phyloP scores from a whole-genome alignment of 2,888 invertebrate species.

The Alviniconcha strummeri region DNA sequence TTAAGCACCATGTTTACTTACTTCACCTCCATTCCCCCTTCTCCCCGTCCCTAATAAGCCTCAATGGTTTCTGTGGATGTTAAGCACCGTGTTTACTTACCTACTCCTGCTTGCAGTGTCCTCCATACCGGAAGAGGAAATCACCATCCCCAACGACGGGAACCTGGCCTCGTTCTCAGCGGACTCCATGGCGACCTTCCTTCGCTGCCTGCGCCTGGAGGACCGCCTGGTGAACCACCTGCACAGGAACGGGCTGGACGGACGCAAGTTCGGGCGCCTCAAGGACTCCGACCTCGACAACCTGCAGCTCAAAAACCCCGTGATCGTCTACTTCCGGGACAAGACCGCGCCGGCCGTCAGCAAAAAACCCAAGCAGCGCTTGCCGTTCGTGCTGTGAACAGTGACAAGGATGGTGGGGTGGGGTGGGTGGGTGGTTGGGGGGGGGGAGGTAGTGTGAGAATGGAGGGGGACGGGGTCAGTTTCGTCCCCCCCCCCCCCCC shows the following conservation, averaged over 20 bases:
- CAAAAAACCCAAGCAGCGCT: constrained; percentile 45
- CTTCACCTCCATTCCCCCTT: no score
- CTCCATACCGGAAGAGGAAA: constrained; percentile 61
- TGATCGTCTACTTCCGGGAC: constrained; percentile 58
- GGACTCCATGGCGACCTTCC: constrained; percentile 66
- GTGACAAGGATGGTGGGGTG: not conserved
- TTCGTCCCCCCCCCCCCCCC: no score
- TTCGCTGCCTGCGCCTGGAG: constrained; percentile 61
- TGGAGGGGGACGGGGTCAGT: not conserved
- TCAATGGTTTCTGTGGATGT: no score
- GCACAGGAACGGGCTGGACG: constrained; percentile 62
- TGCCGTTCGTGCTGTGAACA: constrained; percentile 52
- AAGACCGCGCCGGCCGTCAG: constrained; percentile 41
- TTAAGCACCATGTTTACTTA: no score
- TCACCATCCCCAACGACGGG: constrained; percentile 66
- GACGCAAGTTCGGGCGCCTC: constrained; percentile 65
- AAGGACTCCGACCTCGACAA: constrained; percentile 65
- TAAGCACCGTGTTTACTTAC: no score
- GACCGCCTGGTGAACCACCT: constrained; percentile 60
- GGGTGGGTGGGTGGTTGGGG: no score
- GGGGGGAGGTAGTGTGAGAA: not conserved
- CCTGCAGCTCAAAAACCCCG: constrained; percentile 64
- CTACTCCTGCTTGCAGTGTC: constrained; percentile 44
- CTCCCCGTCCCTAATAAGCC: no score
- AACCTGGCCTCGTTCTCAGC: constrained; percentile 62